Evolutionary conservation across 2,113 vertebrate genomes (phyloP).

Genomic region (Pycnonotus jocosus): DNA sequence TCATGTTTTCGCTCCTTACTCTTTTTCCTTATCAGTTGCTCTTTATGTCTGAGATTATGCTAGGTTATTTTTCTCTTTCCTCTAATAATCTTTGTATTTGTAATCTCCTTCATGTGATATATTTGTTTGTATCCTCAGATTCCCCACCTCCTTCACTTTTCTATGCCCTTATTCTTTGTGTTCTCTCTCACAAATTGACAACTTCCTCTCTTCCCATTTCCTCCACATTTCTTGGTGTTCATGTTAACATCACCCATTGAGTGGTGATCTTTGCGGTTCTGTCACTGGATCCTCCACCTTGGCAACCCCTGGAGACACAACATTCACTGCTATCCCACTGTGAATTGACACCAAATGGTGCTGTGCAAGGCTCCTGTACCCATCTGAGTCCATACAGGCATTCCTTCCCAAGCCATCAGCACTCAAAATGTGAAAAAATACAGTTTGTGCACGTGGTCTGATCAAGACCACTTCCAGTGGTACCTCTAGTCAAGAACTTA

Average conservation of each 20-base stretch:
- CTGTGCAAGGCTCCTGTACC: background rate
- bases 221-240: background rate
- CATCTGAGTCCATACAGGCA: background rate
- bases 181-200: background rate
- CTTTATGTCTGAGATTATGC: background rate
- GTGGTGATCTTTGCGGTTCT: rapidly evolving
- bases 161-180: background rate
- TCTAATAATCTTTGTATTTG: background rate
- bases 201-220: background rate
- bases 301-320: background rate
- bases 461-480: no score
- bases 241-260: background rate
- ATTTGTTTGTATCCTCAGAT: background rate
- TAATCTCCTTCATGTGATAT: background rate
- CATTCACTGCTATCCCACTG: background rate
- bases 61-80: background rate
- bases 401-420: background rate
- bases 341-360: background rate
- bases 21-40: background rate
- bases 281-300: background rate
- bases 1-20: background rate
- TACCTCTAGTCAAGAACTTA: background rate
- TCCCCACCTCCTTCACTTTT: background rate
- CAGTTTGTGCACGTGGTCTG: background rate
- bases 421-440: background rate